Base-by-base conservation (phyloP, 2,113 vertebrate genomes). In the Cebus imitator region DNA sequence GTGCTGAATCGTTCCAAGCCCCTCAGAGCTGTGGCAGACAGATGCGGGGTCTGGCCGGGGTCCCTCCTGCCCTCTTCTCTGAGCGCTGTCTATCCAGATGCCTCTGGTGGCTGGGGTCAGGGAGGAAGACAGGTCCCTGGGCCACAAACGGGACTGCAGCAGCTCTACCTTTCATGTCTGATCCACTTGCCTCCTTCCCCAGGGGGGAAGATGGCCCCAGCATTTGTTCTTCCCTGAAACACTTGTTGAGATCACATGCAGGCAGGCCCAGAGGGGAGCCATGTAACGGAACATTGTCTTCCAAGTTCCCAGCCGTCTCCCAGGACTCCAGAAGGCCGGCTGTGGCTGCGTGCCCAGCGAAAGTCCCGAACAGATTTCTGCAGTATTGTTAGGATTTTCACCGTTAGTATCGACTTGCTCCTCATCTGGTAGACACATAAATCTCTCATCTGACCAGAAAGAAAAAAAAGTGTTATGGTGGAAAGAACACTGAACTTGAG, bases 291-390 rank as follows among this genome's bases (percentile, higher is more conserved):
- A 96, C 75, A 90, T 48, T 35, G 13, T 96, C 94, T 96, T 95
- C 87, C 95, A 87, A 95, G 96, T 66, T 90, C 70, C 3, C 21
- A 76, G 75, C 45, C 85, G 52, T 92, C 96, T 93, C 87, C 55
- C 72, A 82, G 92, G 93, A 88, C 80, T 96, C 37, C 75, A 97
- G 98, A 97, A 96, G 86, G 83, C 97, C 48, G 43, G 32, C 73
- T 0, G 1, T 97, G 96, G 97, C 96, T 76, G 70, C 35, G 43
- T 90, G 92, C 96, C 92, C 94, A 82, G 94, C 3, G 10, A 78
- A 14, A 91, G 35, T 25, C n/a, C 78, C 0, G 0, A 12, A 13
- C 55, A 72, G 76, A 81, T 73, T 88, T 88, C 85, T 82, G 48
- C 70, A 66, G 0, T 30, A 25, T 50, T 72, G 82, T 68, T 30